Base-by-base conservation (phyloP, 2,113 vertebrate species). In the Noturus placidus region DNA sequence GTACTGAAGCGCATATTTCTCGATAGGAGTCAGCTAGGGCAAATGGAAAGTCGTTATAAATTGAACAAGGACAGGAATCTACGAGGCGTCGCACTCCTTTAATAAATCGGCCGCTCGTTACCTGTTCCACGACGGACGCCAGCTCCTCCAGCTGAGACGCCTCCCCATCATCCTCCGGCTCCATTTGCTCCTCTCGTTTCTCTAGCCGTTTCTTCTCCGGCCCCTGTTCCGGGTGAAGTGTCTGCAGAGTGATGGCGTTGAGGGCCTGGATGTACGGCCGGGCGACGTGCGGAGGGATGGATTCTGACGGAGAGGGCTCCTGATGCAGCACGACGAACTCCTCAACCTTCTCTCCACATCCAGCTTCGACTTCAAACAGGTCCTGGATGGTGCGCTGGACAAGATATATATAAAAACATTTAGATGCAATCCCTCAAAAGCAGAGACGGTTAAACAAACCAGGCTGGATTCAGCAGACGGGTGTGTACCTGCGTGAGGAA, bases 251-350 rank as follows among this genome's bases (percentile, higher is more conserved):
- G 85, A 97, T 98, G 89, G 96, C 97, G 92, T 97, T 96, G 61
- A 98, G 96, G 78, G 97, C 97, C 95, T 97, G 95, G 88, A 98
- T 97, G 94, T 98, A 98, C 14, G 97, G 97, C 87, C 97, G 93
- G 30, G 97, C 97, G 87, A 97, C 96, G 88, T 96, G 96, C 74
- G 97, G 96, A 5, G 97, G 97, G 89, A 98, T 98, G 89, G 95
- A 95, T 93, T 98, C 97, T 81, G 97, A 95, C 56, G 96, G 95
- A 5, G 96, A 97, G 0, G 97, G 96, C 38, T 97, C 97, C 93
- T 98, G 97, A 86, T 97, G 96, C 83, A 98, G 96, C 54, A 98
- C 97, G 52, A 98, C 97, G 91, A 97, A 98, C 92, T 98, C 97
- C 91, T 98, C 97, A 61, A 97, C 96, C 93, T 98, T 98, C 87